Base-by-base conservation (phyloP, 2,113 vertebrate species). In the Scophthalmus maximus region DNA sequence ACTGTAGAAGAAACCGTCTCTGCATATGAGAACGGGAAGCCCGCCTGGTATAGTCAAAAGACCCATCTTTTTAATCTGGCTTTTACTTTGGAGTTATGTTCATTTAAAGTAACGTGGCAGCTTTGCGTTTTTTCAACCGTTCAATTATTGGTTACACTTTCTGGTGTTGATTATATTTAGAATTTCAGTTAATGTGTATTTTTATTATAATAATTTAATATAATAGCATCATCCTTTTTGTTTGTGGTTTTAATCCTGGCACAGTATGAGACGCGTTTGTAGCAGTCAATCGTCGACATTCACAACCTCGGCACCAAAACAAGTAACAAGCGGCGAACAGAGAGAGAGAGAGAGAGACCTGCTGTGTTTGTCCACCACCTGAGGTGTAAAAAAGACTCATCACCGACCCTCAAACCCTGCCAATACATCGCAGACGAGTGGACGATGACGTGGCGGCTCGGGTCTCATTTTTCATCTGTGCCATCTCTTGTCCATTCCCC, bases 381-480 rank as follows among this genome's bases (percentile, higher is more conserved):
- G 71, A 59, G 29, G 29, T 50, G n/a, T n/a, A n/a, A n/a, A n/a
- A n/a, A n/a, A n/a, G n/a, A n/a, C n/a, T n/a, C n/a, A n/a, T n/a
- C n/a, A 55, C 30, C 9, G 57, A 22, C 63, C n/a, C 11, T 52
- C 34, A 69, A 74, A 70, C 32, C 34, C 51, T 36, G 32, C 17
- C 7, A n/a, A 17, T 44, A 44, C 15, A 44, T 44, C 23, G 20
- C 20, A 27, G 25, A 68, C 62, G 49, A 71, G 47, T 58, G 42
- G 20, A 30, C 30, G 73, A 65, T 32, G 32, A 72, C 25, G 1
- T 61, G 25, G 49, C 55, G 36, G 59, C 36, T 10, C 3, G 23
- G 42, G 58, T 30, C 15, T 79, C 36, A 53, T 74, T 67, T 70
- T 57, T 32, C 42, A 73, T 68, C 51, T 47, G 14, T 56, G 20